Evolutionary conservation across 2,888 invertebrate genomes (phyloP).

Genomic region (Trichogramma evanescens): DNA sequence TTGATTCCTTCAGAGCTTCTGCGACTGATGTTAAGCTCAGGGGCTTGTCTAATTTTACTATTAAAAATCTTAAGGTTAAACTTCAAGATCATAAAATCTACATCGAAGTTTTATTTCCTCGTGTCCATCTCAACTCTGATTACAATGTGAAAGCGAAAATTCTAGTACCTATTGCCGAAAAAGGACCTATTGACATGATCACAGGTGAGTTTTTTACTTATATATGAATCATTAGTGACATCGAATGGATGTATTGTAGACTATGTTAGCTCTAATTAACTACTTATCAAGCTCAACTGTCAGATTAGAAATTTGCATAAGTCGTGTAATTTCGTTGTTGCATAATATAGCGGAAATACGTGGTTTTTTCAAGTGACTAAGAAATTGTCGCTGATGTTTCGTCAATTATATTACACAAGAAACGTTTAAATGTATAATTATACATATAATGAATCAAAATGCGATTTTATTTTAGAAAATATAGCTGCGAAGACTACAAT

Average conservation of each 20-base stretch:
- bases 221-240: too few relatives aligned
- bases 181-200: slow-evolving; percentile 29
- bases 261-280: too few relatives aligned
- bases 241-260: too few relatives aligned
- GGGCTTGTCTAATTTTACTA: slow-evolving; percentile 26
- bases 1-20: slow-evolving; percentile 27
- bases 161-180: slow-evolving; percentile 31
- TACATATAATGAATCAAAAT: background rate
- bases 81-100: slow-evolving; percentile 23
- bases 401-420: background rate
- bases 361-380: too few relatives aligned
- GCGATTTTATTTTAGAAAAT: slow-evolving; percentile 23
- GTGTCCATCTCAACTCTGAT: slow-evolving; percentile 25
- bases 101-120: slow-evolving; percentile 16
- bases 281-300: too few relatives aligned
- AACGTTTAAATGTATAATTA: background rate
- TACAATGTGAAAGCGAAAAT: slow-evolving; percentile 32
- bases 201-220: slow-evolving; percentile 25
- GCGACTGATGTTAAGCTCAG: slow-evolving; percentile 27
- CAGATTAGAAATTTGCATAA: too few relatives aligned
- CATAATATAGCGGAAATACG: too few relatives aligned
- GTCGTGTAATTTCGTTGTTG: too few relatives aligned
- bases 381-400: too few relatives aligned
- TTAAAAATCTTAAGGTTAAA: slow-evolving; percentile 23
- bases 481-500: slow-evolving; percentile 15